Conservation (phyloP, 2,888 invertebrate genomes). For the Laspeyria flexula region DNA sequence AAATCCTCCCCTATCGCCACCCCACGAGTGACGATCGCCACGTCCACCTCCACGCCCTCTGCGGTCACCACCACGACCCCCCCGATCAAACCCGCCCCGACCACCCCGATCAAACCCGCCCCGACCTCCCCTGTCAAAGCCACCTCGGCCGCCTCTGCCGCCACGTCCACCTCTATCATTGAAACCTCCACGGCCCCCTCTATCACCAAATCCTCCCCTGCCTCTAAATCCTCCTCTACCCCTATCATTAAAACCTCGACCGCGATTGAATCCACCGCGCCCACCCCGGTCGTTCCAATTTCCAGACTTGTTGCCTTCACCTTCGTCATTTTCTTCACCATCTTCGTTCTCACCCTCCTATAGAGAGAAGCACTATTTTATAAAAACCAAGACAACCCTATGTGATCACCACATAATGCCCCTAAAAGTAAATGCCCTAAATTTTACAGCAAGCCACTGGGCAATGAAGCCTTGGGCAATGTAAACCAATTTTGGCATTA, state of each 20-base stretch:
- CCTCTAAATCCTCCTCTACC: conserved; percentile 50
- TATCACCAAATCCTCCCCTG: conserved; percentile 49
- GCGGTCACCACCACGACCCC: conserved; percentile 53
- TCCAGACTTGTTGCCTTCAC: conserved; percentile 59
- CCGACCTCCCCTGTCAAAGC: conserved; percentile 61
- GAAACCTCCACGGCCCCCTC: conserved; percentile 63
- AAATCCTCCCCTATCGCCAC: conserved; percentile 75
- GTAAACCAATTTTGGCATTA: conserved; percentile 49
- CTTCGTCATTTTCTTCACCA: conserved; percentile 59
- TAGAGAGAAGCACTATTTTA: conserved; percentile 63
- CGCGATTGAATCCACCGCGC: conserved; percentile 62
- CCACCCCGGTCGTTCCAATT: conserved; percentile 63
- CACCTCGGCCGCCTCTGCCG: conserved; percentile 68
- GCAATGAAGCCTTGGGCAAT: conserved; percentile 35
- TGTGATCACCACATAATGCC: conserved; percentile 52
- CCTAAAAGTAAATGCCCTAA: conserved; percentile 83
- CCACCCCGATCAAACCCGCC: conserved; percentile 59
- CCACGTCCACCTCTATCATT: conserved; percentile 57
- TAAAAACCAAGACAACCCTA: conserved; percentile 82
- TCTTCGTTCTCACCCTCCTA: conserved; percentile 75
- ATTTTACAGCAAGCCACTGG: conserved; percentile 64
- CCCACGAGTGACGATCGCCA: conserved; percentile 78
- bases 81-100: conserved; percentile 52
- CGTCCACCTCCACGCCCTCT: conserved; percentile 52
- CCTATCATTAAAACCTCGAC: conserved; percentile 58